Percentiles rank a stretch among this genome's conserved stretches.
phyloP scores from a whole-genome alignment of 2,113 vertebrate genomes.

The Erinaceus europaeus region DNA sequence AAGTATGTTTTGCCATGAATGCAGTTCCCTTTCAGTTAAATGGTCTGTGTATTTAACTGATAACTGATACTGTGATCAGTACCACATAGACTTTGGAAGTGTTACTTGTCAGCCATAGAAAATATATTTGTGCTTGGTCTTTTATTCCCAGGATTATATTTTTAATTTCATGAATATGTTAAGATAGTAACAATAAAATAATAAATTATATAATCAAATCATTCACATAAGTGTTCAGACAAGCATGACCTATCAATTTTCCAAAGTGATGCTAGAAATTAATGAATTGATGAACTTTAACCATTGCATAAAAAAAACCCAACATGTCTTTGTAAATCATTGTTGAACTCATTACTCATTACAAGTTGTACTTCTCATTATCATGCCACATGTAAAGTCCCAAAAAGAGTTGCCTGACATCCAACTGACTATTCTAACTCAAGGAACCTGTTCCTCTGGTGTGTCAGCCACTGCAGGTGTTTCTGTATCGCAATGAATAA shows the following conservation, averaged over 20 bases:
- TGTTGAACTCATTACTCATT: slow-evolving; percentile 55
- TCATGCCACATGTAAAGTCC: slow-evolving; percentile 21
- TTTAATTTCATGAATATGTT: slow-evolving; percentile 4
- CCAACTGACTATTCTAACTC: background rate
- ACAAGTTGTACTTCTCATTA: slow-evolving; percentile 38
- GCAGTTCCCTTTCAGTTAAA: slow-evolving; percentile 25
- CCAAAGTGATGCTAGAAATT: slow-evolving; percentile 39
- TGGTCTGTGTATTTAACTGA: background rate
- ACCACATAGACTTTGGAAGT: slow-evolving; percentile 21
- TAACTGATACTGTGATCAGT: background rate
- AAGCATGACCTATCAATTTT: slow-evolving; percentile 31
- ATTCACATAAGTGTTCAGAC: slow-evolving; percentile 10
- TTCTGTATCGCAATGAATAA: slow-evolving; percentile 65
- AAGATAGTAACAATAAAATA: slow-evolving; percentile 10
- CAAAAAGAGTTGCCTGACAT: slow-evolving; percentile 32
- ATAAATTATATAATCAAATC: slow-evolving; percentile 27
- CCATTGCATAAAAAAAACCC: slow-evolving; percentile 34
- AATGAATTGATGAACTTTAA: slow-evolving; percentile 56
- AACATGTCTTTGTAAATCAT: slow-evolving; percentile 54
- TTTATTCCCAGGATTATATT: slow-evolving; percentile 27
- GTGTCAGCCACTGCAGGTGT: background rate
- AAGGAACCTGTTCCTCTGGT: background rate
- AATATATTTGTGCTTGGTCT: slow-evolving; percentile 23
- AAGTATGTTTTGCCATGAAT: slow-evolving; percentile 25
- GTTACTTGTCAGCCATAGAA: background rate